Percentiles rank a stretch among this genome's conserved stretches.
phyloP scores from a whole-genome alignment of 2,888 invertebrate genomes.

The Adineta ricciae region DNA sequence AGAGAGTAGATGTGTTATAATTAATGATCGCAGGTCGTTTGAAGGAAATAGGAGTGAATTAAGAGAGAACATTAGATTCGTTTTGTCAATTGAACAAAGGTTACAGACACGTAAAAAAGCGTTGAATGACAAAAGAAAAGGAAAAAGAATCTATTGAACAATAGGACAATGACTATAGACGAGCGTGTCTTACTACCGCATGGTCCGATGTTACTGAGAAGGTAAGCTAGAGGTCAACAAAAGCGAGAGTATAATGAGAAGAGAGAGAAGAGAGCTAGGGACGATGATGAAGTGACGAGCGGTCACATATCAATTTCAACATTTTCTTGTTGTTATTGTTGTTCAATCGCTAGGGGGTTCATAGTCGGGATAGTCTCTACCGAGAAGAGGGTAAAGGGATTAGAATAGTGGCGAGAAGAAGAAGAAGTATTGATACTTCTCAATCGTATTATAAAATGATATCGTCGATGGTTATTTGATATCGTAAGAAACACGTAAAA shows the following conservation, averaged over 20 bases:
- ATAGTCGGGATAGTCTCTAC: neutral
- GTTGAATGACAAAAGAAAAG: neutral
- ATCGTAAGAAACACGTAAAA: neutral
- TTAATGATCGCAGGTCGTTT: neutral
- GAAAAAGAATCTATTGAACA: neutral
- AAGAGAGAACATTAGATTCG: neutral
- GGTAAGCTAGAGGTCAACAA: neutral
- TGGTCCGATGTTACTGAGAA: neutral
- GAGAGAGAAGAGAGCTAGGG: neutral
- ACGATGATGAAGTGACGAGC: neutral
- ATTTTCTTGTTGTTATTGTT: neutral
- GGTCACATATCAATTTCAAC: neutral
- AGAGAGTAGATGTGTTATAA: neutral
- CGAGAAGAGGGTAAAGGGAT: neutral
- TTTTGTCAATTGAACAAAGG: neutral
- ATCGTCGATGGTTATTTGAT: neutral
- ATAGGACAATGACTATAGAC: neutral
- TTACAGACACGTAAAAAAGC: neutral
- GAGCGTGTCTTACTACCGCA: neutral
- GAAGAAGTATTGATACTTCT: neutral
- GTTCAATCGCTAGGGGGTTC: neutral
- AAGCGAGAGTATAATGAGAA: neutral
- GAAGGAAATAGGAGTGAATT: too few relatives aligned
- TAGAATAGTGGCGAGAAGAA: neutral
- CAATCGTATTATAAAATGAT: neutral